These are phyloP conservation scores for Gallinago undulata DNA, from an alignment of 2,113 vertebrate genomes.

Conservation along the genomic window DNA sequence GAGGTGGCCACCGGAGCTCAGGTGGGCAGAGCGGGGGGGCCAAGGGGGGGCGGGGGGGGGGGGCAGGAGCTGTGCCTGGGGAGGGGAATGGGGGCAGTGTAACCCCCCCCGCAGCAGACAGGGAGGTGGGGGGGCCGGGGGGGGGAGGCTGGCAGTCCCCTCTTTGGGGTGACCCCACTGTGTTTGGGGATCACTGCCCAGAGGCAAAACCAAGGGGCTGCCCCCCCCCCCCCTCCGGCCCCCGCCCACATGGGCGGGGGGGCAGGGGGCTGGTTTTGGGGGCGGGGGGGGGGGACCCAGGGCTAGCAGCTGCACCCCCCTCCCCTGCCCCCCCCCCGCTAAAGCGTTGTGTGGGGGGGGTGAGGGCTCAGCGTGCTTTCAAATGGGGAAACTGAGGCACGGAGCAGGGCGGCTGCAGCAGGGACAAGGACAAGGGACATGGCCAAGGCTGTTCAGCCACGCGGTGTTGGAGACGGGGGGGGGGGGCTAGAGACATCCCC, in stretches of 20 bases:
- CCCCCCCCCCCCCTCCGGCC: background rate
- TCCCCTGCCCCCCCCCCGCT: too few relatives aligned
- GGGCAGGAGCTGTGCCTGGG: too few relatives aligned
- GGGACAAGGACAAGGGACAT: background rate
- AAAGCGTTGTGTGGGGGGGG: background rate
- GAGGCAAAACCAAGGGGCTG: too few relatives aligned
- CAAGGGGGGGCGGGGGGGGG: rapidly evolving
- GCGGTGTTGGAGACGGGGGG: rapidly evolving
- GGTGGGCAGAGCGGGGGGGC: background rate
- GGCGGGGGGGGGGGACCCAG: background rate
- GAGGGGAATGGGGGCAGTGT: background rate
- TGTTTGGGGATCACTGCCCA: background rate
- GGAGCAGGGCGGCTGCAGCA: background rate
- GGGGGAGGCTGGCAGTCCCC: background rate
- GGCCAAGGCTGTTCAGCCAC: background rate
- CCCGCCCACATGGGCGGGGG: rapidly evolving
- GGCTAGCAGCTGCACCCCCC: background rate
- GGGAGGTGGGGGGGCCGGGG: too few relatives aligned
- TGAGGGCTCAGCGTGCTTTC: background rate
- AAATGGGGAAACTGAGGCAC: background rate
- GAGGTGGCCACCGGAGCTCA: background rate
- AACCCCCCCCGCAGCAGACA: background rate
- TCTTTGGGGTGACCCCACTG: background rate
- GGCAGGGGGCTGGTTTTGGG: background rate
- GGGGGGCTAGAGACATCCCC: background rate